Evolutionary conservation across 2,888 invertebrate species (phyloP).

Genomic region (Pterostichus niger): DNA sequence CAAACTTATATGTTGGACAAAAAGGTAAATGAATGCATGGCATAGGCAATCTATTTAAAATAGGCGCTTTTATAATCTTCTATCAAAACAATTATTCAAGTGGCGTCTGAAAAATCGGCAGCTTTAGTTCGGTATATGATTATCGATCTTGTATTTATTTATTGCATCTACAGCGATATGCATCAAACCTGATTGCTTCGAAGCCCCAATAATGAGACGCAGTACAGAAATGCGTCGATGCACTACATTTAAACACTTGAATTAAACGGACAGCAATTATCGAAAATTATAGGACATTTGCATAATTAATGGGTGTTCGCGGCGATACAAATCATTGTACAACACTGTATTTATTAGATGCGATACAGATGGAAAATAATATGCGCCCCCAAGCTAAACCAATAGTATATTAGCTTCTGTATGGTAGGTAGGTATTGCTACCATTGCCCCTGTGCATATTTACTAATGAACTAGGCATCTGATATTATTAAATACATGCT

Average conservation of each 20-base stretch:
- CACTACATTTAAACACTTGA: slow-evolving; percentile 58
- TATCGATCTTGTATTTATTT: slow-evolving; percentile 47
- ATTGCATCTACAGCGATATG: slow-evolving; percentile 39
- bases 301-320: slow-evolving; percentile 64
- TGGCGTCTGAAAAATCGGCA: slow-evolving; percentile 37
- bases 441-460: slow-evolving; percentile 3
- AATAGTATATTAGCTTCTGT: slow-evolving; percentile 29
- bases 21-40: too few species aligned
- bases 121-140: slow-evolving; percentile 13
- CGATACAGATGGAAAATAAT: slow-evolving; percentile 53
- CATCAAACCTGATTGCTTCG: slow-evolving; percentile 2
- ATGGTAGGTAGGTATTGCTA: slow-evolving; percentile 13
- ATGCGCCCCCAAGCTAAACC: slow-evolving; percentile 35
- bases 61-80: too few species aligned
- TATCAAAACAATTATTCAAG: slow-evolving; percentile 32
- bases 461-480: slow-evolving; percentile 1
- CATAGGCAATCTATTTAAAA: too few species aligned
- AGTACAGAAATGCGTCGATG: slow-evolving; percentile 35
- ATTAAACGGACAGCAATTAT: slow-evolving; percentile 62
- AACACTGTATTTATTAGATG: slow-evolving; percentile 59
- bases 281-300: slow-evolving; percentile 66
- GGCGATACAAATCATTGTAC: slow-evolving; percentile 64
- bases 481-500: neutral
- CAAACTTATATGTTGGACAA: too few species aligned
- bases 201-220: slow-evolving; percentile 1